Base-by-base conservation (phyloP, 2,113 vertebrate genomes). In the Misgurnus anguillicaudatus region DNA sequence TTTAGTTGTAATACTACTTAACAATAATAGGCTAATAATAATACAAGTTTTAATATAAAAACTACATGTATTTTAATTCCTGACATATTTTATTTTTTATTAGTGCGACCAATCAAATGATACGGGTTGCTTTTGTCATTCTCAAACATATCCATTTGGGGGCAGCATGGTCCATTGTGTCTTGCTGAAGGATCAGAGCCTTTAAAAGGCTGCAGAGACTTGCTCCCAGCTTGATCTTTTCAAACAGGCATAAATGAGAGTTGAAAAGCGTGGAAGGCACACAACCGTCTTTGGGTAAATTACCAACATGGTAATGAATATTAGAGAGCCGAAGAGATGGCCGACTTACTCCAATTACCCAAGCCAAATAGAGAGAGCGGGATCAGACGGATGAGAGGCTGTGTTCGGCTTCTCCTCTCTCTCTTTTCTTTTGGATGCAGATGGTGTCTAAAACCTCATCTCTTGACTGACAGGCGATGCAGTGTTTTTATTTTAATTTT, bases 231-330 rank as follows among this genome's bases (percentile, higher is more conserved):
- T 87, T 91, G 89, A 91, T 89, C 87, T 90, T 83, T 88, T 87
- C 85, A 87, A 91, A 90, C 86, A 90, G 85, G 86, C 88, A 39
- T 91, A 90, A 92, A 91, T 84, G 82, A 86, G 84, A 88, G 89
- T 86, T 89, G 89, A 89, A 91, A 91, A 90, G 88, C 87, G 89
- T 91, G 88, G 90, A 88, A 89, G 82, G 86, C 68, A 80, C 85
- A 85, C 87, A 83, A 86, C 85, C 78, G 67, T 77, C 84, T 83
- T 86, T 86, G 86, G 83, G 78, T 88, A 80, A 89, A 89, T 87
- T 21, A 82, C 81, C 82, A 85, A 82, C 82, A 81, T 64, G 13
- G 82, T 85, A 86, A 90, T 90, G 89, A 90, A 90, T 87, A 89
- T 89, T 86, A 88, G 85, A 79, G 58, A 53, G 81, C 68, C 82